Percentiles rank a stretch among this genome's conserved stretches.
These are phyloP conservation scores for Microtus oregoni DNA, from an alignment of 2,113 vertebrate genomes.

Conservation along the genomic window DNA sequence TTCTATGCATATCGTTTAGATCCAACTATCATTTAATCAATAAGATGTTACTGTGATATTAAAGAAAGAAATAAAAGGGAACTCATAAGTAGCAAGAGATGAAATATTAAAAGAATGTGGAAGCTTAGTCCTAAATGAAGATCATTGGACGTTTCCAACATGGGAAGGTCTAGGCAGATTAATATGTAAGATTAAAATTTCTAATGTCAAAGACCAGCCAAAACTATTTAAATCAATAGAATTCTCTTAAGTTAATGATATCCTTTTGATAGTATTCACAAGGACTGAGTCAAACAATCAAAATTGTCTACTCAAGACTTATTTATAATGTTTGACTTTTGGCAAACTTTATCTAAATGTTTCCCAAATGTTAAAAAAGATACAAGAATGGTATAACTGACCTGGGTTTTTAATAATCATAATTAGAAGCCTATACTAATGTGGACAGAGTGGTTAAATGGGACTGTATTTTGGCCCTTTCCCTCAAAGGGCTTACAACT, in stretches of 20 bases:
- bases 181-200: background rate
- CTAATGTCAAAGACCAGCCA: background rate
- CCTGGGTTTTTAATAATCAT: background rate
- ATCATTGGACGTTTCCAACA: background rate
- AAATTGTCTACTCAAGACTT: background rate
- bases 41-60: background rate
- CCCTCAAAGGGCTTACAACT: background rate
- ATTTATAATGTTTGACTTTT: background rate
- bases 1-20: background rate
- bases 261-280: background rate
- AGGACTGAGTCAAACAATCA: background rate
- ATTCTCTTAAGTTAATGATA: background rate
- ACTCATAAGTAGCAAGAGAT: background rate
- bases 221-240: background rate
- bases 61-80: background rate
- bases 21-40: background rate
- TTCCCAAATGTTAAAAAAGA: background rate
- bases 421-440: background rate
- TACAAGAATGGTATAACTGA: background rate
- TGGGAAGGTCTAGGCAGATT: background rate
- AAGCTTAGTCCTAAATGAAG: background rate
- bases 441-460: background rate
- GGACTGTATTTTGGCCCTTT: background rate
- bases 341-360: background rate
- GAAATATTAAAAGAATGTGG: background rate